A percentile compares a stretch with the other conserved stretches of the same genome.
Evolutionary conservation across 1,140 invertebrate genomes (phyloP).

Genomic region (Hylaeus volcanicus): DNA sequence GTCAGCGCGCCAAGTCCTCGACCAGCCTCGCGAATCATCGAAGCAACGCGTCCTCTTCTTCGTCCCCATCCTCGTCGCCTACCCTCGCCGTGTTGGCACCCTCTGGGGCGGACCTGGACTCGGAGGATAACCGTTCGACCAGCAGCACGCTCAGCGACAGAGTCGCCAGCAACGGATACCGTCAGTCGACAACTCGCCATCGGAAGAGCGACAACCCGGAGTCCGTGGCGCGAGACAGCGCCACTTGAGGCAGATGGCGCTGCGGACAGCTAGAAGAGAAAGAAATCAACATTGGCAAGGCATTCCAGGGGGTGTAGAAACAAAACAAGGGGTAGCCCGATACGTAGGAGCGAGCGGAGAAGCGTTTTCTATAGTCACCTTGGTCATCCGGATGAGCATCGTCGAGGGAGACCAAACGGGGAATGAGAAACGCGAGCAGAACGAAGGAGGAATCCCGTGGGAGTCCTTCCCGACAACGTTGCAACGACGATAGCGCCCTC

Average conservation of each 20-base stretch:
- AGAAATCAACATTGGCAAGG: conserved; percentile 59
- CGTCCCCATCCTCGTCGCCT: conserved; percentile 30
- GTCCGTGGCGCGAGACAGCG: conserved; percentile 45
- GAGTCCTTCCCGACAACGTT: background rate
- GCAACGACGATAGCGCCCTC: background rate
- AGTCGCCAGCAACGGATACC: background rate
- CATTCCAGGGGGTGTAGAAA: conserved; percentile 51
- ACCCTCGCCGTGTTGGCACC: conserved; percentile 31
- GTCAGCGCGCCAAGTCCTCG: conserved; percentile 20
- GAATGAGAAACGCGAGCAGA: background rate
- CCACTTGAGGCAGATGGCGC: conserved; percentile 52
- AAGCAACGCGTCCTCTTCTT: conserved; percentile 3
- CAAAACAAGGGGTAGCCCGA: conserved; percentile 1
- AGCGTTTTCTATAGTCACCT: conserved; percentile 22
- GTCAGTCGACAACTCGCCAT: conserved; percentile 18
- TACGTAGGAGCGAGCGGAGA: conserved; percentile 26
- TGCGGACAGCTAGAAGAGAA: conserved; percentile 56
- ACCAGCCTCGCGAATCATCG: conserved; percentile 12
- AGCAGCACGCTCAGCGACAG: background rate
- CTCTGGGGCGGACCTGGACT: conserved; percentile 21
- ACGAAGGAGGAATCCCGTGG: no score
- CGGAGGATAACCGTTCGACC: background rate
- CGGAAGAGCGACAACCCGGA: conserved; percentile 41
- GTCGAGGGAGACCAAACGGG: background rate
- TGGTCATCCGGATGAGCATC: conserved; percentile 20